These are phyloP conservation scores for Megathymus violae DNA, from an alignment of 1,140 invertebrate genomes.

Conservation along the genomic window DNA sequence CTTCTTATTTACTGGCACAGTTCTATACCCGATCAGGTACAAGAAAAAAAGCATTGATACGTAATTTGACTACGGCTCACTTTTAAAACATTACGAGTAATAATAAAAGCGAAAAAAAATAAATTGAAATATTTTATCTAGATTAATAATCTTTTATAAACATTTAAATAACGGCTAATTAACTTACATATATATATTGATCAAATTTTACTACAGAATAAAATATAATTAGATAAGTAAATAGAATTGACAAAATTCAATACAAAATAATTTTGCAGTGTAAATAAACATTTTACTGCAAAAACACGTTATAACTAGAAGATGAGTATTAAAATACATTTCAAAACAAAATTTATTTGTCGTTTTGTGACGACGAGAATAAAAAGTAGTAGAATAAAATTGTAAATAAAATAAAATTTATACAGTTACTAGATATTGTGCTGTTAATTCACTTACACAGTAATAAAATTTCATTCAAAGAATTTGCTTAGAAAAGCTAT, in stretches of 20 bases:
- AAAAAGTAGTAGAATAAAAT: slow-evolving; percentile 20
- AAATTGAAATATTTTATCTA: no score
- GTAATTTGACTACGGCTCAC: no score
- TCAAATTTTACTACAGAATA: slow-evolving; percentile 2
- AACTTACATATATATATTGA: no score
- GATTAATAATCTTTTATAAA: neutral
- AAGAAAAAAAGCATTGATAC: no score
- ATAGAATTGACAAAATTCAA: slow-evolving; percentile 9
- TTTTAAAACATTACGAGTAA: no score
- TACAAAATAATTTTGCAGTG: slow-evolving; percentile 14
- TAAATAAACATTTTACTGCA: slow-evolving; percentile 3
- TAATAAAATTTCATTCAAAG: neutral
- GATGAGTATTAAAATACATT: slow-evolving; percentile 10
- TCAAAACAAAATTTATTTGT: neutral
- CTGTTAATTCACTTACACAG: neutral
- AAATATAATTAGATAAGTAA: slow-evolving; percentile 1
- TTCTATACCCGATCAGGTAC: no score
- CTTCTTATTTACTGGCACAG: no score
- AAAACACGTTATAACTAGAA: slow-evolving; percentile 1
- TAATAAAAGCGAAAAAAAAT: no score
- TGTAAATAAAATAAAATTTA: slow-evolving; percentile 21
- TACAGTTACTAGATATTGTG: slow-evolving; percentile 13
- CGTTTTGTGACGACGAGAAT: neutral
- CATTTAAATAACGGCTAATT: neutral
- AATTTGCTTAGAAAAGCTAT: slow-evolving; percentile 11